Evolutionary conservation across 2,797 vertebrate species (phyloP).

Genomic region (Enteromius treurensis): DNA sequence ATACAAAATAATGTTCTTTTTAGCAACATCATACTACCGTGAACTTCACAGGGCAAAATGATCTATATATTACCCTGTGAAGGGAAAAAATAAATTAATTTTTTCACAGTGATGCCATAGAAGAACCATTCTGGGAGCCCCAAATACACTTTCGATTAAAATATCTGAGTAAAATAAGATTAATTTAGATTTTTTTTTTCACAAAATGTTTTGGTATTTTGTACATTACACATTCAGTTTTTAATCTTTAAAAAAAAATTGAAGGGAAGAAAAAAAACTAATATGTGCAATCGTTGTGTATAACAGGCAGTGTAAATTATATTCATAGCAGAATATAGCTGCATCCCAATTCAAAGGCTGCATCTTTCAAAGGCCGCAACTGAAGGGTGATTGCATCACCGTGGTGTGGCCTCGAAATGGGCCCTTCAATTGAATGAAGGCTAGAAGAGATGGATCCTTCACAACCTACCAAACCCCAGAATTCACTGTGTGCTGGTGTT

Average conservation of each 20-base stretch:
- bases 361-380: neutral
- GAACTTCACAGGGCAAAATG: too few species aligned
- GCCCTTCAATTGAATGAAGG: neutral
- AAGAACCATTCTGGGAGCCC: neutral
- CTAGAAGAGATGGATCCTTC: neutral
- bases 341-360: neutral
- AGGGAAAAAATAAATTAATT: too few species aligned
- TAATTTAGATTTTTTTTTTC: neutral
- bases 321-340: neutral
- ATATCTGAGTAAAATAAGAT: neutral
- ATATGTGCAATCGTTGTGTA: too few species aligned
- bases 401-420: neutral
- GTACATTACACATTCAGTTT: neutral
- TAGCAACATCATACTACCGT: too few species aligned
- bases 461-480: neutral
- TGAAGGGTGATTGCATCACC: neutral
- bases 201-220: neutral
- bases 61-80: too few species aligned
- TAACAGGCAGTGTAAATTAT: neutral
- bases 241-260: too few species aligned
- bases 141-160: neutral
- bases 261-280: too few species aligned
- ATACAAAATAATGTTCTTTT: too few species aligned
- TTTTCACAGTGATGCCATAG: neutral
- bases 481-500: too few species aligned